Base-by-base conservation (phyloP, 2,797 vertebrate species). In the Urocyon cinereoargenteus region DNA sequence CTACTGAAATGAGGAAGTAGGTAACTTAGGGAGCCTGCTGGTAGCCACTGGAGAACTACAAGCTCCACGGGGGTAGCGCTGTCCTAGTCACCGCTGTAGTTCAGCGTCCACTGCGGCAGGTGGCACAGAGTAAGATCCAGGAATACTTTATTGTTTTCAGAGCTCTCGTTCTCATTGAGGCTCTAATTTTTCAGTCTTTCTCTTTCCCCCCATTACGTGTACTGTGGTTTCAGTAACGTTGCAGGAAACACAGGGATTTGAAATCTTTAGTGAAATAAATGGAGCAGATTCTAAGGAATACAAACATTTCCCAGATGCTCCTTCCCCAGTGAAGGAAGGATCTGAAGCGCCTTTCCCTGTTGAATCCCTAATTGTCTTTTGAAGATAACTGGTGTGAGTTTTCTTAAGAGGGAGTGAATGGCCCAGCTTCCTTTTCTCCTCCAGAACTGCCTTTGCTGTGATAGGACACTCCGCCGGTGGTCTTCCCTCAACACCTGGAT, bases 241-340 rank as follows among this genome's bases (percentile, higher is more conserved):
- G 24, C 19, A 45, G 49, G 55, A 84, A 40, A 11, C 26, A 1
- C 6, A 6, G 16, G 40, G 78, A 86, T 73, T 93, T n/a, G 16
- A 89, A 40, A 93, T 51, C 53, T 62, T 90, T 61, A 86, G 53
- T 93, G 55, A 96, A 89, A 40, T 57, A 86, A 97, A 34, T 79
- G 24, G 13, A 57, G 86, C 18, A 62, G 34, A 86, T 83, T 91
- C 57, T 57, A 45, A 88, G n/a, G 28, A 72, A 83, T 45, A 28
- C 13, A 85, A 49, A 55, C 31, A 72, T 73, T 57, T 40, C 49
- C 28, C 36, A 19, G 75, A 19, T 34, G 36, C 18, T 75, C 13
- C 61, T 34, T 93, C 86, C 26, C 51, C 61, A 3, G 6, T 15
- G 36, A 93, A 91, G 51, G 4, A 86, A 83, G 16, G 16, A 24